These are phyloP conservation scores for Aselliscus stoliczkanus DNA, from an alignment of 2,797 vertebrate genomes.

Conservation along the genomic window DNA sequence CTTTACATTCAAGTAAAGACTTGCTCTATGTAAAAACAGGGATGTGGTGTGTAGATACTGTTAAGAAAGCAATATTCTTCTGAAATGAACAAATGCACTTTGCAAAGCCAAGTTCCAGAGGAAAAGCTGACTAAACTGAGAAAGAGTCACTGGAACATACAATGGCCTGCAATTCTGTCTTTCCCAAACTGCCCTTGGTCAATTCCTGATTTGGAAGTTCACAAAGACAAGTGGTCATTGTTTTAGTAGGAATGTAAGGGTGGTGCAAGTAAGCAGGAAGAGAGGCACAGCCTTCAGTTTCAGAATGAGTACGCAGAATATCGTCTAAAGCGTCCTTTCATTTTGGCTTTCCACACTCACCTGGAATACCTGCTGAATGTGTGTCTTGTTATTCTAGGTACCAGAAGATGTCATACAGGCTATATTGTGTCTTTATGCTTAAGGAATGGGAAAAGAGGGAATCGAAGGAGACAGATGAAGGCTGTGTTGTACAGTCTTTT, in stretches of 20 bases:
- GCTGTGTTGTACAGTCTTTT: background rate
- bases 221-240: background rate
- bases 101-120: background rate
- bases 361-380: background rate
- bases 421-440: background rate
- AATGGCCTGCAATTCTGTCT: background rate
- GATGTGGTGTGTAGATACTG: background rate
- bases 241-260: background rate
- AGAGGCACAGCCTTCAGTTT: background rate
- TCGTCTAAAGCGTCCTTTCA: background rate
- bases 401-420: background rate
- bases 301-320: background rate
- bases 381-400: background rate
- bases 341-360: background rate
- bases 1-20: background rate
- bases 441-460: background rate
- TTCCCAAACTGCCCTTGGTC: background rate
- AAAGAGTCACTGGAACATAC: background rate
- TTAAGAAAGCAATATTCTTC: background rate
- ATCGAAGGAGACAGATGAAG: background rate
- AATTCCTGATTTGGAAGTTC: background rate
- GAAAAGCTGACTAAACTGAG: background rate
- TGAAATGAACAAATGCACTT: background rate
- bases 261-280: background rate
- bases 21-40: background rate